phyloP scores from a whole-genome alignment of 2,888 invertebrate species.

The Pharmacophagus antenor region DNA sequence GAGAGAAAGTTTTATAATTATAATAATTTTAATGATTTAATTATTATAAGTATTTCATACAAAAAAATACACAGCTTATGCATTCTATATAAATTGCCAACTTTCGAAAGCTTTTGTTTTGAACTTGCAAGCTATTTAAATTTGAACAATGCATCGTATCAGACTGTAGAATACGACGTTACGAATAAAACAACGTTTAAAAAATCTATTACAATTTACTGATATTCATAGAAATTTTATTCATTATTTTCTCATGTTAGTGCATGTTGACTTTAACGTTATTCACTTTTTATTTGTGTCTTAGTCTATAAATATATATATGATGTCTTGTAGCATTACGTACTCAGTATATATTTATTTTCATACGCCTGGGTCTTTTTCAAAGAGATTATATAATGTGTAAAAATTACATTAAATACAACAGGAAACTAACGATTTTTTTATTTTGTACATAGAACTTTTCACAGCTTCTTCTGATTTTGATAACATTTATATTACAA shows the following conservation, averaged over 20 bases:
- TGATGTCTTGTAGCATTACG: too few relatives aligned
- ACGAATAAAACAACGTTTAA: slow-evolving; percentile 7
- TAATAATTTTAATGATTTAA: too few relatives aligned
- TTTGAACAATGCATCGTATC: slow-evolving; percentile 16
- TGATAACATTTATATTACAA: too few relatives aligned
- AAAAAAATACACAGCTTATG: neutral
- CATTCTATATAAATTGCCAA: slow-evolving; percentile 5
- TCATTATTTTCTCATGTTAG: neutral
- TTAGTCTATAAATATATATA: neutral
- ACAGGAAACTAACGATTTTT: too few relatives aligned
- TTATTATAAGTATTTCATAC: too few relatives aligned
- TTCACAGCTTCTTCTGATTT: neutral
- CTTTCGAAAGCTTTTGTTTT: slow-evolving; percentile 19
- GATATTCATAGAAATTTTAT: neutral
- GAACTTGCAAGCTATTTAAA: slow-evolving; percentile 8
- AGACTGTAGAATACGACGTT: neutral
- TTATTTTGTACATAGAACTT: neutral
- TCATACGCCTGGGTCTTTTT: too few relatives aligned
- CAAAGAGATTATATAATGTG: too few relatives aligned
- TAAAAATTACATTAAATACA: too few relatives aligned
- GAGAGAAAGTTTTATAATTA: too few relatives aligned
- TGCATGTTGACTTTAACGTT: neutral
- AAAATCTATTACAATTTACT: neutral
- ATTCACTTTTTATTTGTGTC: neutral
- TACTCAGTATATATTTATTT: too few relatives aligned